Percentiles rank a stretch among this genome's conserved stretches.
phyloP scores from a whole-genome alignment of 1,140 invertebrate species.

The Plectus sambesii region DNA sequence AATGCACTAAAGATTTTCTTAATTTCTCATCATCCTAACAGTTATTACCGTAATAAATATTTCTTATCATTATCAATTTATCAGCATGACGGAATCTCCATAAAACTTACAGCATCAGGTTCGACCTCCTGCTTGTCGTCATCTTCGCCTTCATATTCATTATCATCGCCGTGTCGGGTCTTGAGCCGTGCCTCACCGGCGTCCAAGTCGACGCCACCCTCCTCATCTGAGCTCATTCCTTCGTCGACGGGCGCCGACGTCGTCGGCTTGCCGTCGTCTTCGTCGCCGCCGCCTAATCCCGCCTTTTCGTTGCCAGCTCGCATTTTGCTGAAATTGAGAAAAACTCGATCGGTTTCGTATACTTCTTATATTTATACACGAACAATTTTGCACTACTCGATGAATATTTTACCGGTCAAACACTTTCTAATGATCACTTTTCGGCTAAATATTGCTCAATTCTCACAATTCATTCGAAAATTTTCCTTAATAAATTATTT shows the following conservation, averaged over 20 bases:
- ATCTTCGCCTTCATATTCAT: constrained; percentile 47
- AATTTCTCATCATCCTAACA: constrained; percentile 60
- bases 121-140: constrained; percentile 45
- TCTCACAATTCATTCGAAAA: too few relatives aligned
- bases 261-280: constrained; percentile 11
- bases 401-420: too few relatives aligned
- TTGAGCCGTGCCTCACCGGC: constrained; percentile 35
- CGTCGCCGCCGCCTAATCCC: constrained; percentile 19
- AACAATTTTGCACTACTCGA: neutral
- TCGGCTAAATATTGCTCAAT: too few relatives aligned
- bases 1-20: too few relatives aligned
- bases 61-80: constrained; percentile 52
- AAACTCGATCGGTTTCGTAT: too few relatives aligned
- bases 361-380: too few relatives aligned
- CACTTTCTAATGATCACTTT: too few relatives aligned
- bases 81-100: constrained; percentile 49
- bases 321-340: constrained; percentile 1
- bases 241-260: constrained; percentile 25
- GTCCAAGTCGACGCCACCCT: constrained; percentile 47
- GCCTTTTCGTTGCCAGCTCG: neutral
- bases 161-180: constrained; percentile 46
- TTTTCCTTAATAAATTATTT: too few relatives aligned
- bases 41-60: constrained; percentile 66
- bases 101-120: constrained; percentile 38
- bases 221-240: constrained; percentile 44